Evolutionary conservation across 2,113 vertebrate genomes (phyloP).

Genomic region (Fregata magnificens): DNA sequence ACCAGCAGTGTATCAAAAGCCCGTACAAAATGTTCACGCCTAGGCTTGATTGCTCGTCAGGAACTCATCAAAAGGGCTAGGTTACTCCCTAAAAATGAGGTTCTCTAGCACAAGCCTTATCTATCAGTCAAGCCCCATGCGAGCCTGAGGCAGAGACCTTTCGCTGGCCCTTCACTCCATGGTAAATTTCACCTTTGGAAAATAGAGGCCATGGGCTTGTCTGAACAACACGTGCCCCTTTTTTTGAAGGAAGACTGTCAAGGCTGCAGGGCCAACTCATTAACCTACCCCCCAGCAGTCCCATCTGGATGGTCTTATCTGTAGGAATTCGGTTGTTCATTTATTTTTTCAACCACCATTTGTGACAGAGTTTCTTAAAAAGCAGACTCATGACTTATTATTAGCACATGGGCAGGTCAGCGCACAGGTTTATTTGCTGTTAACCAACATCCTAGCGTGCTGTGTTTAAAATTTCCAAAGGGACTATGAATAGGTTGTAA

Average conservation of each 20-base stretch:
- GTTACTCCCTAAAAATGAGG: not conserved
- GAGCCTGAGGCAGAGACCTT: slow-evolving; percentile 14
- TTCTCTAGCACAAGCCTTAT: not conserved
- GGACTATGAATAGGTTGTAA: slow-evolving; percentile 33
- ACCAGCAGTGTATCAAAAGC: not conserved
- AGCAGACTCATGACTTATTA: slow-evolving; percentile 61
- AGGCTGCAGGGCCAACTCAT: slow-evolving; percentile 15
- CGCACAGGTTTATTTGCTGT: slow-evolving; percentile 49
- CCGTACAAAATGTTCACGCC: not conserved
- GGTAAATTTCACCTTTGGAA: slow-evolving; percentile 29
- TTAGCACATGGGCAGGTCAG: slow-evolving; percentile 66
- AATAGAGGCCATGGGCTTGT: not conserved
- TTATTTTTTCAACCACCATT: slow-evolving; percentile 61
- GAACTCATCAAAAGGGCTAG: not conserved
- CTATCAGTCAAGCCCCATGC: not conserved
- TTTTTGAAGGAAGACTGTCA: slow-evolving; percentile 6
- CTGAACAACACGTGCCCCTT: not conserved
- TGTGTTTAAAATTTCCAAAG: slow-evolving; percentile 41
- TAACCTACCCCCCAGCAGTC: slow-evolving; percentile 33
- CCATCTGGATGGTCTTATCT: slow-evolving; percentile 62
- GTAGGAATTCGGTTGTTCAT: slow-evolving; percentile 40
- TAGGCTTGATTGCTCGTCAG: not conserved
- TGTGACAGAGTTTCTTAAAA: slow-evolving; percentile 56
- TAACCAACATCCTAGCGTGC: slow-evolving; percentile 53
- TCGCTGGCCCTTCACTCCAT: not conserved